phyloP scores from a whole-genome alignment of 2,113 vertebrate species.

The Condylura cristata region DNA sequence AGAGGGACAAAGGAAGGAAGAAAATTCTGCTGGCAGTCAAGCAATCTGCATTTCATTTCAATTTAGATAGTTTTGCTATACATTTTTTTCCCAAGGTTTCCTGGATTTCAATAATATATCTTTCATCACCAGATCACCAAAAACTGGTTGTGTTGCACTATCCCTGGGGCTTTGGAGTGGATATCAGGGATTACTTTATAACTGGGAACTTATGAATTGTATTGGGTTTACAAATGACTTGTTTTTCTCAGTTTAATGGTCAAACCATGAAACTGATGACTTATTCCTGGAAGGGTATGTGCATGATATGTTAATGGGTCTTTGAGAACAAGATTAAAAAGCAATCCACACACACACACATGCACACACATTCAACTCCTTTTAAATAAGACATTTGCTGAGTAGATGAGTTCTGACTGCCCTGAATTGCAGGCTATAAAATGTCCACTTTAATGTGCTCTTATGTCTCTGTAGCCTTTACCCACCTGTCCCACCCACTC shows the following conservation, averaged over 20 bases:
- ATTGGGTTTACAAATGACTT: slow-evolving; percentile 85
- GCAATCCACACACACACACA: not conserved
- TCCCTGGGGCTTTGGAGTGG: slow-evolving; percentile 84
- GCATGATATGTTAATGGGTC: slow-evolving; percentile 73
- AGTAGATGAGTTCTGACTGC: slow-evolving; percentile 61
- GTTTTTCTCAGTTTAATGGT: slow-evolving; percentile 85
- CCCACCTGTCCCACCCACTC: not conserved
- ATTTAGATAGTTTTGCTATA: slow-evolving; percentile 84
- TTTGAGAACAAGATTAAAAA: slow-evolving; percentile 58
- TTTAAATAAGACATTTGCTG: slow-evolving; percentile 67
- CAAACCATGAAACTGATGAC: slow-evolving; percentile 82
- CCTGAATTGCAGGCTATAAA: slow-evolving; percentile 62
- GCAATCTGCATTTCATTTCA: slow-evolving; percentile 86
- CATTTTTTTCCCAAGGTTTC: slow-evolving; percentile 86
- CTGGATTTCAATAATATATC: slow-evolving; percentile 87
- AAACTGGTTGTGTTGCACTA: slow-evolving; percentile 74
- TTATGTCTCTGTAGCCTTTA: slow-evolving; percentile 43
- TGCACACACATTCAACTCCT: not conserved
- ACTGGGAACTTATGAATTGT: slow-evolving; percentile 87
- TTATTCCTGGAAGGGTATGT: slow-evolving; percentile 74
- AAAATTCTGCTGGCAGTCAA: slow-evolving; percentile 77
- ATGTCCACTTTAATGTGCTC: slow-evolving; percentile 67
- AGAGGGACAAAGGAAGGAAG: slow-evolving; percentile 45
- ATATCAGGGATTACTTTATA: slow-evolving; percentile 86
- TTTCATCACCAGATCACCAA: slow-evolving; percentile 87